Evolutionary conservation across 1,140 invertebrate species (phyloP), one percentile per base, ranked within the genome.

Genomic region (Dreissena polymorpha): DNA sequence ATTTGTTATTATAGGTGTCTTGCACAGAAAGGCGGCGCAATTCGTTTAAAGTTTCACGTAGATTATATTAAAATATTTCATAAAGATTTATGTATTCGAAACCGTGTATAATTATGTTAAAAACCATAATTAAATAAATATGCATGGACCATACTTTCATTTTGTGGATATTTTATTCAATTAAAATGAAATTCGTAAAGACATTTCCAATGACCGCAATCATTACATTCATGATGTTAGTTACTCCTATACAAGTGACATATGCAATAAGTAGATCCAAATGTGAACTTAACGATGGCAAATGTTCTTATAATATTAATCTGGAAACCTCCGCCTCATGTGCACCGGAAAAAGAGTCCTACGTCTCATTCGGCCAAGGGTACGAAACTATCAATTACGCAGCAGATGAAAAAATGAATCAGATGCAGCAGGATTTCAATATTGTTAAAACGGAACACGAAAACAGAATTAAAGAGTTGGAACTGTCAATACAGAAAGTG

Each of bases 391-490:
- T 83, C 51, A 65, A 65, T 60, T 29, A 75, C n/a, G 51, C 55
- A 2, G 73, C 49, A 10, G 73, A 71, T 63, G 55, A 63, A 21
- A 76, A 70, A 25, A 71, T 77, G 72, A 60, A 10, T 3, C 65
- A 76, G 53, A 83, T 83, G 81, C 73, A 83, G 50, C 21, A 77
- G 51, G 73, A 77, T 29, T 71, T 83, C 27, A n/a, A 83, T 57
- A 57, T 21, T 27, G 74, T 83, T 13, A 83, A 83, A 83, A 60
- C 67, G 18, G 81, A 83, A 21, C 81, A 83, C 64, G 81, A 83
- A 64, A 83, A 83, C 29, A 57, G 81, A 53, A 83, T 83, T 2
- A 83, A 83, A 74, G 81, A 83, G 64, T 55, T 83, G 29, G 81
- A 83, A 76, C 75, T 51, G 23, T 83, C 81, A 6, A 83, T 83